phyloP scores from a whole-genome alignment of 2,888 invertebrate species.

The Pilophorus perplexus region DNA sequence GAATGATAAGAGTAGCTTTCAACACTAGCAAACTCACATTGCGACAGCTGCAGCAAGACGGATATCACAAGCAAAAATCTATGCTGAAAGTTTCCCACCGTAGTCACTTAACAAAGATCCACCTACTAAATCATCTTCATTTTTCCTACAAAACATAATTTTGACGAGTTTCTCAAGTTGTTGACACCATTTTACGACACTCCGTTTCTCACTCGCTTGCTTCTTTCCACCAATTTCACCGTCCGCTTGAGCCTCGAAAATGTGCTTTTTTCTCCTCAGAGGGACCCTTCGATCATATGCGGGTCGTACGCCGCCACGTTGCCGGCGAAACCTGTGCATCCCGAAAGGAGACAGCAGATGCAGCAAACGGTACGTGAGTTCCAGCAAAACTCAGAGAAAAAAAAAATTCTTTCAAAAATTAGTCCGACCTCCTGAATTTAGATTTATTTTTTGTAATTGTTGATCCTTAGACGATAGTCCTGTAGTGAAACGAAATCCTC shows the following conservation, averaged over 20 bases:
- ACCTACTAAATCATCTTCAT: not conserved
- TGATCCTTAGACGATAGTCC: not conserved
- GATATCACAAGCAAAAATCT: too few species aligned
- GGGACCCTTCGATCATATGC: slow-evolving; percentile 39
- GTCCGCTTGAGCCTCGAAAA: slow-evolving; percentile 18
- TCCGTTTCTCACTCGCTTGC: slow-evolving; percentile 27
- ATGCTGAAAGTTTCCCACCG: too few species aligned
- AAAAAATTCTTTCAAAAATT: too few species aligned
- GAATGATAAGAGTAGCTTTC: too few species aligned
- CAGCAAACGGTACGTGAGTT: slow-evolving; percentile 51
- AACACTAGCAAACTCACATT: too few species aligned
- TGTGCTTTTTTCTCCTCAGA: slow-evolving; percentile 28
- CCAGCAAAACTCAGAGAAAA: not conserved
- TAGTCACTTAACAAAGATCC: not conserved
- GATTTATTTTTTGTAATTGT: not conserved
- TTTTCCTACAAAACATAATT: too few species aligned
- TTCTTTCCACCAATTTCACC: slow-evolving; percentile 12
- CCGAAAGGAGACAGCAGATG: slow-evolving; percentile 55
- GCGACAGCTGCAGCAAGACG: too few species aligned
- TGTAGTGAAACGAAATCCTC: too few species aligned
- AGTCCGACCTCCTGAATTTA: not conserved
- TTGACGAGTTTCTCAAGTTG: too few species aligned
- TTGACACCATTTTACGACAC: too few species aligned
- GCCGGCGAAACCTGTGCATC: slow-evolving; percentile 37
- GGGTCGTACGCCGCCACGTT: slow-evolving; percentile 40